Conservation (phyloP, 2,113 vertebrate species). For the Camelus dromedarius region DNA sequence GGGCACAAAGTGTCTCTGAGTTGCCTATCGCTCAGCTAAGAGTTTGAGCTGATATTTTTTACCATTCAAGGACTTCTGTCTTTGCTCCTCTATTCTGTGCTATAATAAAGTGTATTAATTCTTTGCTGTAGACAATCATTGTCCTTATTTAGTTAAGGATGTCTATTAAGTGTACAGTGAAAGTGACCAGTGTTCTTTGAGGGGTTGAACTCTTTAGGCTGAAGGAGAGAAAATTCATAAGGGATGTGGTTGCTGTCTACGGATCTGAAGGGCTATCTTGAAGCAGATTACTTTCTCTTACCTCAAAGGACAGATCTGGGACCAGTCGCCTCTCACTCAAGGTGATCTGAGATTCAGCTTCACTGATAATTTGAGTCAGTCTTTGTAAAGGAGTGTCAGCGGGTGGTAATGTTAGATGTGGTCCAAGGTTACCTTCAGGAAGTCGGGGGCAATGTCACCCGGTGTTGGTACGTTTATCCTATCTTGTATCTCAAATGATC, state of each 20-base stretch:
- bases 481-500: not conserved
- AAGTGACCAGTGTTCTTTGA: not conserved
- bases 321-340: not conserved
- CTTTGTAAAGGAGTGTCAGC: not conserved
- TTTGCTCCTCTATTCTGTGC: conserved; percentile 85
- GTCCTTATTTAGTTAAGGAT: conserved; percentile 63
- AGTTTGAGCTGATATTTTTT: conserved; percentile 79
- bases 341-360: conserved; percentile 5
- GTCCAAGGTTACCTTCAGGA: not conserved
- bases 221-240: not conserved
- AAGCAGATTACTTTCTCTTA: conserved; percentile 13
- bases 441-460: not conserved
- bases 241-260: not conserved
- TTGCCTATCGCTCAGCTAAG: conserved; percentile 71
- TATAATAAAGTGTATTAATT: conserved; percentile 81
- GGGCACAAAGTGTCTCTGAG: not conserved
- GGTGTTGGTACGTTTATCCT: not conserved
- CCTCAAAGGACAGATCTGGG: not conserved
- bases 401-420: not conserved
- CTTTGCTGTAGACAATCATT: conserved; percentile 69
- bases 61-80: conserved; percentile 81
- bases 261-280: not conserved
- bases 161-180: not conserved
- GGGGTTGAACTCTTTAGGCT: not conserved
- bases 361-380: not conserved